These are phyloP conservation scores for Plodia interpunctella DNA, from an alignment of 1,140 invertebrate species.

Conservation along the genomic window DNA sequence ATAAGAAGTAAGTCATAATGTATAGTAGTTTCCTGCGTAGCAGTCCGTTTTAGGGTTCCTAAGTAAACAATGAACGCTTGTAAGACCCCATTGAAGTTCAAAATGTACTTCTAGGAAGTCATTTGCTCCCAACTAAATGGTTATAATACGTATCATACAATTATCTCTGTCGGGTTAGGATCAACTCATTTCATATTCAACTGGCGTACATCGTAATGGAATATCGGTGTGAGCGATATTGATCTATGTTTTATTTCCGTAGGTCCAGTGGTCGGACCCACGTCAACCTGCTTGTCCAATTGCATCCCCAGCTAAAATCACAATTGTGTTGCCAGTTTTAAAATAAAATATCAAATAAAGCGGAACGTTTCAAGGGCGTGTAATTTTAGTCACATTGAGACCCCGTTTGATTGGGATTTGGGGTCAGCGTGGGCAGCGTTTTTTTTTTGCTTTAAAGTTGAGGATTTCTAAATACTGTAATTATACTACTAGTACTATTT, in stretches of 20 bases:
- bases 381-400: not conserved
- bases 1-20: no score
- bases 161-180: conserved; percentile 48
- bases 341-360: conserved; percentile 1
- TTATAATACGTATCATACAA: conserved; percentile 26
- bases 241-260: conserved; percentile 70
- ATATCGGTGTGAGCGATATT: conserved; percentile 65
- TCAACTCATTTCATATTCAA: conserved; percentile 62
- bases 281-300: conserved; percentile 41
- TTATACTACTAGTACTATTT: no score
- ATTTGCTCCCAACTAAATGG: conserved; percentile 9
- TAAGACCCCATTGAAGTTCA: no score
- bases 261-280: conserved; percentile 62
- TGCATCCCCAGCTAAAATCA: conserved; percentile 17
- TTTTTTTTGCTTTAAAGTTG: no score
- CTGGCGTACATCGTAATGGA: conserved; percentile 59
- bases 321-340: conserved; percentile 12
- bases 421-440: no score
- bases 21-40: no score
- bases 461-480: no score
- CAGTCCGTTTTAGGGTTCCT: no score
- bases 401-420: no score
- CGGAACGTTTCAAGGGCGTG: not conserved
- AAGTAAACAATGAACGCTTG: no score
- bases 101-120: no score